Evolutionary conservation across 2,888 invertebrate species (phyloP).

Genomic region (Mesorhabditis spiculigera): DNA sequence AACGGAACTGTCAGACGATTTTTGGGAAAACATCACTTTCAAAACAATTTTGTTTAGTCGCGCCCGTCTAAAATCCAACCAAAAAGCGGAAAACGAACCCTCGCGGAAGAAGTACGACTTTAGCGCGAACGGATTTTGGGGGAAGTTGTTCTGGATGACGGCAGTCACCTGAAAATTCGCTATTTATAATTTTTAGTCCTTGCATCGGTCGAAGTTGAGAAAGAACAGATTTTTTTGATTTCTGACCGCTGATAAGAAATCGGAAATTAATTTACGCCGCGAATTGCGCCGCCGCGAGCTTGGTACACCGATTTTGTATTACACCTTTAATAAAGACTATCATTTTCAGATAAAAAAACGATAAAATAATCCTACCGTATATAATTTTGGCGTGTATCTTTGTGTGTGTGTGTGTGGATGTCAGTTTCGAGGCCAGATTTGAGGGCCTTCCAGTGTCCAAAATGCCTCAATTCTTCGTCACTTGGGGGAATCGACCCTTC

Average conservation of each 20-base stretch:
- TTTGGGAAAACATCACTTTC: background rate
- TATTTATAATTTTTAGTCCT: background rate
- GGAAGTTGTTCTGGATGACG: slow-evolving; percentile 56
- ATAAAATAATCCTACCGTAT: background rate
- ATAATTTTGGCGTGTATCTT: too few relatives aligned
- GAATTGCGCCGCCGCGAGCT: background rate
- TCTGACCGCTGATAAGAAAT: too few relatives aligned
- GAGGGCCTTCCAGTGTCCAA: too few relatives aligned
- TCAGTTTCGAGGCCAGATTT: too few relatives aligned
- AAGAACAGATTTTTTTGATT: too few relatives aligned
- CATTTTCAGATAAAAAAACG: background rate
- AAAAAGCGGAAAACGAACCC: slow-evolving; percentile 20
- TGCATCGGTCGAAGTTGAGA: too few relatives aligned
- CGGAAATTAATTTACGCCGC: too few relatives aligned
- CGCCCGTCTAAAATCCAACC: too few relatives aligned
- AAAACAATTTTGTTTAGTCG: background rate
- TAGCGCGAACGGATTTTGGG: slow-evolving; percentile 51
- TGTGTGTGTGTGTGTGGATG: too few relatives aligned
- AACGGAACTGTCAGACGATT: background rate
- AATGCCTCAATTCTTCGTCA: too few relatives aligned
- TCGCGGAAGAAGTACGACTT: slow-evolving; percentile 55
- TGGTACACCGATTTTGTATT: background rate
- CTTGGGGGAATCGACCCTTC: too few relatives aligned
- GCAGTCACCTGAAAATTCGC: slow-evolving; percentile 45
- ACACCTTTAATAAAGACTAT: background rate